Evolutionary conservation across 2,113 vertebrate genomes (phyloP), one percentile per base, ranked within the genome.

Genomic region (Acanthisitta chloris): DNA sequence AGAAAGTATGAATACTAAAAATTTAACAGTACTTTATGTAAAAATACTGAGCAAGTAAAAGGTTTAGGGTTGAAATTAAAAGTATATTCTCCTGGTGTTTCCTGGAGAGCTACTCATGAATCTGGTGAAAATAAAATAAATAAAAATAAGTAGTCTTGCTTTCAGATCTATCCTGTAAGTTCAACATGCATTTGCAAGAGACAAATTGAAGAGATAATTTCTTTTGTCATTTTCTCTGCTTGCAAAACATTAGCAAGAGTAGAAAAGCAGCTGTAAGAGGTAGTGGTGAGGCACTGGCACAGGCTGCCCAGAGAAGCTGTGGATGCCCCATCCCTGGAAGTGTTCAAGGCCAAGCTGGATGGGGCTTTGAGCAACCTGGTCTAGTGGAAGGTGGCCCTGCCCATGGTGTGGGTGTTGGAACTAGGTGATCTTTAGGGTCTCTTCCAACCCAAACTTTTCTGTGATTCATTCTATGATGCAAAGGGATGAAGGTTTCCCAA

Each of bases 361-460:
- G 34, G 42, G 15, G 7, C 8, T 15, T 5, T 8, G 25, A 55
- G 31, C 40, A 48, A 2, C 25, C 12, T 61, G 29, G 17, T 38
- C 6, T 29, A 1, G 8, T 77, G 26, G 34, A 42, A 55, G 12
- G 4, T 42, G 12, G 42, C 21, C 34, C 40, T 83, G 31, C 17
- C 34, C 34, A 11, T 17, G 48, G 40, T n/a, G 54, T 13, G 3
- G 7, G 3, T 1, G 0, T 33, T 61, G 31, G 7, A 48, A 42
- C 34, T 28, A 10, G 10, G 7, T 14, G 17, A 8, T 26, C 62
- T 61, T 82, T 42, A 40, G 76, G 9, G 54, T 62, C 14, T 4
- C 21, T 62, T 77, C 62, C 48, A 42, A 33, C 12, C 25, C 20
- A 62, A 33, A 33, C 25, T 3, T 1, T 55, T 76, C 29, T 54